Evolutionary conservation across 2,888 invertebrate species (phyloP).

Genomic region (Caenorhabditis sp.): DNA sequence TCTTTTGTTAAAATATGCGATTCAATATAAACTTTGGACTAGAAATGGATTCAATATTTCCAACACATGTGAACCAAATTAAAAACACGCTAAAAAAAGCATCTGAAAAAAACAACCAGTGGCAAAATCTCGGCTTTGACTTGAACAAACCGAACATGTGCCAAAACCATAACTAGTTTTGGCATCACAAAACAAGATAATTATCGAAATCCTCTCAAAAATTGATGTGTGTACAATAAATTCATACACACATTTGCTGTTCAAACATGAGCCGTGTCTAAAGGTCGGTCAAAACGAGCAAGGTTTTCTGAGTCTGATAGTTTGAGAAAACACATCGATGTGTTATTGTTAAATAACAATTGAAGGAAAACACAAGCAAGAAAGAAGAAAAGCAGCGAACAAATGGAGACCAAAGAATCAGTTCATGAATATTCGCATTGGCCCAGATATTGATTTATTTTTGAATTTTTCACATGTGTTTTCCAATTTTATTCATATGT

Average conservation of each 20-base stretch:
- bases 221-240: background rate
- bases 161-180: background rate
- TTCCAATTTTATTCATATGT: background rate
- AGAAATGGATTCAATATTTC: too few relatives aligned
- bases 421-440: background rate
- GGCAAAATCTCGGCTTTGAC: background rate
- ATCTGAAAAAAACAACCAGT: background rate
- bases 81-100: background rate
- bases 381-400: background rate
- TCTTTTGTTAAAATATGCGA: too few relatives aligned
- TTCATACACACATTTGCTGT: background rate
- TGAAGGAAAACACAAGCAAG: too few relatives aligned
- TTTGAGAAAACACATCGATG: too few relatives aligned
- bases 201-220: constrained; percentile 1
- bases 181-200: background rate
- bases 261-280: background rate
- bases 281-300: background rate
- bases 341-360: too few relatives aligned
- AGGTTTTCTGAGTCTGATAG: background rate
- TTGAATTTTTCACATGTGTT: background rate
- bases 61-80: background rate
- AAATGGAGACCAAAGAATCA: background rate
- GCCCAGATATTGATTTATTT: background rate
- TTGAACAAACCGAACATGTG: background rate
- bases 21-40: too few relatives aligned